phyloP scores from a whole-genome alignment of 2,113 vertebrate genomes.

The Gopherus evgoodei region DNA sequence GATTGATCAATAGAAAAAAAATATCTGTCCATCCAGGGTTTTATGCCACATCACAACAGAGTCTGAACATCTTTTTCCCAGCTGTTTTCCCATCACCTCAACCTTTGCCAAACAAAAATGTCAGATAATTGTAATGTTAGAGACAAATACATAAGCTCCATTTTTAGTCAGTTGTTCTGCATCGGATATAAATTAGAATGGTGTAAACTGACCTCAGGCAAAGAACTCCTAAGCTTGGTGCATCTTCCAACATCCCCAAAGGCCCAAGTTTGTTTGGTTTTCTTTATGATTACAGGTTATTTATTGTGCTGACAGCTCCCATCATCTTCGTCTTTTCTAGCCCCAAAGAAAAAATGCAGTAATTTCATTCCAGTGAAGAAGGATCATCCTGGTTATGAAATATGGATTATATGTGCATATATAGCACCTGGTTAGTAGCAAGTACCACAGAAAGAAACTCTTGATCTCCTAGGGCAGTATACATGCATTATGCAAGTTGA shows the following conservation, averaged over 20 bases:
- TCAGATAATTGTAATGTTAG: not conserved
- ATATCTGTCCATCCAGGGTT: not conserved
- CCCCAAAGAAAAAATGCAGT: not conserved
- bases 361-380: conserved; percentile 21
- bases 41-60: not conserved
- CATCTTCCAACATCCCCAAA: not conserved
- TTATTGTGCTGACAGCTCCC: not conserved
- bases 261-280: not conserved
- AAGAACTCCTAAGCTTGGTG: not conserved
- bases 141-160: not conserved
- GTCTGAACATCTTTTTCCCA: not conserved
- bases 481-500: fast-evolving
- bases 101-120: not conserved
- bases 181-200: not conserved
- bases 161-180: not conserved
- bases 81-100: not conserved
- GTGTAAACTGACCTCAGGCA: not conserved
- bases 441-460: not conserved
- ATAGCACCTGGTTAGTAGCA: not conserved
- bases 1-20: not conserved
- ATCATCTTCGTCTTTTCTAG: not conserved
- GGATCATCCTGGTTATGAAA: not conserved
- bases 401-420: not conserved
- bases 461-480: not conserved
- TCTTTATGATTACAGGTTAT: conserved; percentile 6